Percentiles rank a stretch among this genome's conserved stretches.
Evolutionary conservation across 2,113 vertebrate genomes (phyloP).

Genomic region (Hassar affinis): DNA sequence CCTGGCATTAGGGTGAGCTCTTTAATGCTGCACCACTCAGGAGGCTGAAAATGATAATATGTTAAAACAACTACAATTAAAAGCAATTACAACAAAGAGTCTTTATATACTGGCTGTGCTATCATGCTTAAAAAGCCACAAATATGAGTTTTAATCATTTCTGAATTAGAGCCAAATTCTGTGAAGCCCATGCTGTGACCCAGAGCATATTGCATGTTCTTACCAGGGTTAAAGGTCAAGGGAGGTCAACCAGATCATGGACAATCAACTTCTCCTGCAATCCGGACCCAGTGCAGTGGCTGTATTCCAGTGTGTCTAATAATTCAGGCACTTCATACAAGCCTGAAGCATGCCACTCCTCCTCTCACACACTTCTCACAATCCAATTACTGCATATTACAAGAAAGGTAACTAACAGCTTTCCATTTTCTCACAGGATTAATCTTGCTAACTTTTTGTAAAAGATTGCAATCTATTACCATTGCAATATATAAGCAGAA

Average conservation of each 20-base stretch:
- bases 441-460: not conserved
- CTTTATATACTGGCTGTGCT: not conserved
- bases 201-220: not conserved
- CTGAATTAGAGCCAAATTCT: not conserved
- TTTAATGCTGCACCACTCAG: not conserved
- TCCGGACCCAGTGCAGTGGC: not conserved
- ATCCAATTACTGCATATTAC: not conserved
- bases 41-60: not conserved
- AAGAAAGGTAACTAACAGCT: not conserved
- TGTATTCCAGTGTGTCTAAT: not conserved
- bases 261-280: not conserved
- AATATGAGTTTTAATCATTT: conserved; percentile 1
- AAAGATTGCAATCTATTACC: not conserved
- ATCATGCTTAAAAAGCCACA: not conserved
- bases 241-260: not conserved
- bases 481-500: not conserved
- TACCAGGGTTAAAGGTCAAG: not conserved
- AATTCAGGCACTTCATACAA: not conserved
- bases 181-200: not conserved
- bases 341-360: not conserved
- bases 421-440: not conserved
- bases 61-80: not conserved
- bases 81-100: conserved; percentile 9
- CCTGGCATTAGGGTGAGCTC: not conserved
- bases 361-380: not conserved